Percentiles rank a stretch among this genome's conserved stretches.
These are phyloP conservation scores for Sitta carolinensis DNA, from an alignment of 2,797 vertebrate species.

Conservation along the genomic window DNA sequence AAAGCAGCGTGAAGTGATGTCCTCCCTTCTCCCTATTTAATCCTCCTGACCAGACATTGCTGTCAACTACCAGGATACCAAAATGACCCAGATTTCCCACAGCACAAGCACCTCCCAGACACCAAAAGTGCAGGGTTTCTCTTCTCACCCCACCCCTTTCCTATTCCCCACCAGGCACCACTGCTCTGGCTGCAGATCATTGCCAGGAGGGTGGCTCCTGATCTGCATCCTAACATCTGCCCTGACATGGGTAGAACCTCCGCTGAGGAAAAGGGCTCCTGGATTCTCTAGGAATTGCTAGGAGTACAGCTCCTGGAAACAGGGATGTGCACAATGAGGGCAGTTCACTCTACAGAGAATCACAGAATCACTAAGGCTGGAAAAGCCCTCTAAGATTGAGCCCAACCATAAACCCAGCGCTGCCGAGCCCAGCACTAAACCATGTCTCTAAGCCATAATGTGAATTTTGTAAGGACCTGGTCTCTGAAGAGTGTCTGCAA, in stretches of 20 bases:
- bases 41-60: background rate
- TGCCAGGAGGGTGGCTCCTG: background rate
- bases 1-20: background rate
- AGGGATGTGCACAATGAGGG: too few relatives aligned
- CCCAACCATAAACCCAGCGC: background rate
- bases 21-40: background rate
- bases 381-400: rapidly evolving
- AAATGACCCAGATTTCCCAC: background rate
- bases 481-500: background rate
- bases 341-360: background rate
- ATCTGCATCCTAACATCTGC: background rate
- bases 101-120: background rate
- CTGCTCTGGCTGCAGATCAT: background rate
- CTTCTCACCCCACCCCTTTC: background rate
- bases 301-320: background rate
- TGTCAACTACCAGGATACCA: background rate
- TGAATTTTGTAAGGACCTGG: background rate
- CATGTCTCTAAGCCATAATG: background rate
- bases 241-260: background rate
- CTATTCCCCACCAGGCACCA: background rate
- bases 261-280: background rate
- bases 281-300: background rate
- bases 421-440: background rate
- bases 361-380: background rate
- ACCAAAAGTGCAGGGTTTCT: background rate